phyloP scores from a whole-genome alignment of 2,797 vertebrate species.

The Coregonus ussuriensis region DNA sequence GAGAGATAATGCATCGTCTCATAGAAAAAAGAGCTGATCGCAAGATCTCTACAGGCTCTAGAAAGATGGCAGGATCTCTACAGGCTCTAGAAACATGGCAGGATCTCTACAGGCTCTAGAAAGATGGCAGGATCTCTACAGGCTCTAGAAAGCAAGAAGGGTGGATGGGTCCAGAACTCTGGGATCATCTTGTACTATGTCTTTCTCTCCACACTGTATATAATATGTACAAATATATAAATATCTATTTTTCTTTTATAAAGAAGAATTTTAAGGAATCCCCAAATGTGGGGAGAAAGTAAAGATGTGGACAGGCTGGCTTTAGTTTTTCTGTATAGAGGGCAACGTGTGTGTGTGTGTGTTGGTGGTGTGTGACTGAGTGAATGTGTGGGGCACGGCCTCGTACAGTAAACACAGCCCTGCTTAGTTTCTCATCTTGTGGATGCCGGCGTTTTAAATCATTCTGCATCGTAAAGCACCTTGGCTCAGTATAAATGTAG shows the following conservation, averaged over 20 bases:
- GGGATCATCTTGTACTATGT: constrained; percentile 63
- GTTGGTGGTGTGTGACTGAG: constrained; percentile 9
- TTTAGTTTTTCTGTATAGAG: constrained; percentile 18
- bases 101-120: no score
- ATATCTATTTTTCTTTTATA: constrained; percentile 84
- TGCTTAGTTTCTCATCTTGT: constrained; percentile 61
- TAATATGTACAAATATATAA: constrained; percentile 72
- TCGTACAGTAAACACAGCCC: constrained; percentile 42
- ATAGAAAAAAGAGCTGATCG: constrained; percentile 12
- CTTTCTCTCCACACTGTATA: constrained; percentile 63
- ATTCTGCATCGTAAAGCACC: constrained; percentile 69
- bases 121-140: no score
- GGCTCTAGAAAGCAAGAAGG: neutral
- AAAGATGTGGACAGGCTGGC: constrained; percentile 44
- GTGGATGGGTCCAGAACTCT: constrained; percentile 67
- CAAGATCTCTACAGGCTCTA: no score
- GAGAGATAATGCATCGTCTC: neutral
- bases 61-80: no score
- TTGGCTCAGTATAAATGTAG: constrained; percentile 58
- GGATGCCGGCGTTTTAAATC: constrained; percentile 56
- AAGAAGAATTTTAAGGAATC: constrained; percentile 82
- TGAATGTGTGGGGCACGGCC: constrained; percentile 14
- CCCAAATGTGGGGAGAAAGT: constrained; percentile 68
- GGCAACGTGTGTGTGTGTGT: constrained; percentile 28
- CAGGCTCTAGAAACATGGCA: no score